phyloP scores from a whole-genome alignment of 2,888 invertebrate species.

The Cyclophora punctaria region DNA sequence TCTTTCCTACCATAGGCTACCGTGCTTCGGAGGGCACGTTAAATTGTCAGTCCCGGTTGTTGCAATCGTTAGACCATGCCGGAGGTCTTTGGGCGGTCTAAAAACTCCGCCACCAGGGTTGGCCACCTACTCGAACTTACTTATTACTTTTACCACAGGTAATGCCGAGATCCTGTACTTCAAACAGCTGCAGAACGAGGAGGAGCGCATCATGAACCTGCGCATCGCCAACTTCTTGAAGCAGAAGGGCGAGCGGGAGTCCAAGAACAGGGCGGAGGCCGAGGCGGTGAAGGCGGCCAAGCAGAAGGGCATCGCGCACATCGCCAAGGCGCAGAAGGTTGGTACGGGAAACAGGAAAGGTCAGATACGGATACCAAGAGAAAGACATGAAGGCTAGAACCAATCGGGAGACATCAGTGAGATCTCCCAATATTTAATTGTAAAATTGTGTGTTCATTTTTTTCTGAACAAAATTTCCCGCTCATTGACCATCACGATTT shows the following conservation, averaged over 20 bases:
- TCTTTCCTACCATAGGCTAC: too few relatives aligned
- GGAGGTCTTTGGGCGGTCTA: too few relatives aligned
- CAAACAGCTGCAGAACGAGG: conserved; percentile 78
- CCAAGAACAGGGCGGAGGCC: conserved; percentile 68
- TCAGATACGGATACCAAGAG: background rate
- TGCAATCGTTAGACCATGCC: too few relatives aligned
- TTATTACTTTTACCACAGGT: conserved; percentile 32
- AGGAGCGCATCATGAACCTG: conserved; percentile 78
- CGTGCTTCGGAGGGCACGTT: too few relatives aligned
- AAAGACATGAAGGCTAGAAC: background rate
- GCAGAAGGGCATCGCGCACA: conserved; percentile 77
- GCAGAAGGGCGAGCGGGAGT: conserved; percentile 77
- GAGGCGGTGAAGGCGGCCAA: conserved; percentile 73
- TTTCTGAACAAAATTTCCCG: too few relatives aligned
- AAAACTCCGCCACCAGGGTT: too few relatives aligned
- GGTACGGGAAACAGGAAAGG: background rate
- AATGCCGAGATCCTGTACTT: conserved; percentile 77
- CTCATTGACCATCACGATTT: too few relatives aligned
- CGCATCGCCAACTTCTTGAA: conserved; percentile 79
- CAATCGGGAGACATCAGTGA: too few relatives aligned
- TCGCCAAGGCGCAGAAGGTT: conserved; percentile 72
- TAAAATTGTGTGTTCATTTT: too few relatives aligned
- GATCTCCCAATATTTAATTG: too few relatives aligned
- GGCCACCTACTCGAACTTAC: too few relatives aligned
- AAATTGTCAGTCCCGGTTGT: too few relatives aligned